Conservation (phyloP, 2,113 vertebrate species). For the Psammodynastes pulverulentus region DNA sequence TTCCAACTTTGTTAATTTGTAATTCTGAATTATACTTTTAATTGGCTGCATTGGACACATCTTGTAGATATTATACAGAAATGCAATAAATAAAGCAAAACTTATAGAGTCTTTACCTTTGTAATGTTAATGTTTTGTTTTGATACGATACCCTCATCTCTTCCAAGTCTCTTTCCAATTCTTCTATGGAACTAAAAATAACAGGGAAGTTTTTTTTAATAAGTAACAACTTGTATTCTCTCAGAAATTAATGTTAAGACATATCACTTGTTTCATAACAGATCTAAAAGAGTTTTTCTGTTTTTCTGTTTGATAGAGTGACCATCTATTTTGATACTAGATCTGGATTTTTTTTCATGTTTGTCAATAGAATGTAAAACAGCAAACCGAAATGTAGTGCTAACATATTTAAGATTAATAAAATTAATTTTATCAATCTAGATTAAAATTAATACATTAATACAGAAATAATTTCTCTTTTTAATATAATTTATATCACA, state of each 20-base stretch:
- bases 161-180: constrained; percentile 47
- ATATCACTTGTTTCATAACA: not conserved
- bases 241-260: not conserved
- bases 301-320: not conserved
- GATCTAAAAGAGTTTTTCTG: not conserved
- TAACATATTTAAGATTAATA: not conserved
- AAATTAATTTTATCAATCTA: too few species aligned
- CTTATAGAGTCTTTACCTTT: constrained; percentile 48
- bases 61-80: not conserved
- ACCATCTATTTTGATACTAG: not conserved
- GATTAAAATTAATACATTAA: too few species aligned
- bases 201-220: constrained; percentile 15
- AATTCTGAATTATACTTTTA: not conserved
- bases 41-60: not conserved
- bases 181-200: constrained; percentile 42
- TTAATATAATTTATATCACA: not conserved
- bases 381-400: not conserved
- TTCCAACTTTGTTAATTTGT: too few species aligned
- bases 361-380: not conserved
- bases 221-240: not conserved
- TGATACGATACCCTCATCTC: constrained; percentile 29
- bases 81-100: not conserved
- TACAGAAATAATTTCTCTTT: not conserved
- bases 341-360: not conserved
- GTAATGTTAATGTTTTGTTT: constrained; percentile 58